A percentile compares a stretch with the other conserved stretches of the same genome.
Evolutionary conservation across 2,888 invertebrate species (phyloP).

Genomic region (Agriopis marginaria): DNA sequence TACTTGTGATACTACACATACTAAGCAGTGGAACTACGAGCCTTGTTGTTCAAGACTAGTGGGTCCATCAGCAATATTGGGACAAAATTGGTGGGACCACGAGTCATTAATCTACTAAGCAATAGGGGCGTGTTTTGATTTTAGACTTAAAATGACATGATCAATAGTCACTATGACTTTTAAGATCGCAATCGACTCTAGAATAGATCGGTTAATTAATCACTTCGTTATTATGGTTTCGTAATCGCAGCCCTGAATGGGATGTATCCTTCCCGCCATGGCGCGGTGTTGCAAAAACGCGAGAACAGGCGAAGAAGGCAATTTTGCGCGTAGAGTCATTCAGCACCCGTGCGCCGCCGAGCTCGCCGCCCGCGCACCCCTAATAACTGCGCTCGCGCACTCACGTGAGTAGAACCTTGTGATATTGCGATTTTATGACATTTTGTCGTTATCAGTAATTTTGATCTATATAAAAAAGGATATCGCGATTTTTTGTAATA

Average conservation of each 20-base stretch:
- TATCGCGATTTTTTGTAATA: no score
- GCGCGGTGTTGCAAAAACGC: constrained; percentile 51
- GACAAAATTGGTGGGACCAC: no score
- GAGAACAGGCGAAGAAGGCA: constrained; percentile 27
- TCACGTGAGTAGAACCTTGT: constrained; percentile 30
- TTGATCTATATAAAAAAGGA: neutral
- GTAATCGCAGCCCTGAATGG: constrained; percentile 13
- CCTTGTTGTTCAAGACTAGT: no score
- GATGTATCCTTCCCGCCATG: constrained; percentile 32
- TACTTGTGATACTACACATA: no score
- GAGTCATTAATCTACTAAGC: no score
- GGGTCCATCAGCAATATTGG: no score
- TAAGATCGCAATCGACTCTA: neutral
- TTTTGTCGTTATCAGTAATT: neutral
- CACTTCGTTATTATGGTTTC: constrained; percentile 2
- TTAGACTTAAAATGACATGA: neutral
- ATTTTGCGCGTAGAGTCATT: constrained; percentile 40
- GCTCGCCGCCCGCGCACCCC: constrained; percentile 17
- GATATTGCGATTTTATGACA: constrained; percentile 5
- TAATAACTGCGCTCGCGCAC: constrained; percentile 23
- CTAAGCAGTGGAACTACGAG: no score
- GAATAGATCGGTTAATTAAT: constrained; percentile 3
- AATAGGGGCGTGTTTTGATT: no score
- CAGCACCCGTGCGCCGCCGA: constrained; percentile 46
- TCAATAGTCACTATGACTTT: neutral